Conservation (phyloP, 2,797 vertebrate genomes). For the Halcyon leucocephala region DNA sequence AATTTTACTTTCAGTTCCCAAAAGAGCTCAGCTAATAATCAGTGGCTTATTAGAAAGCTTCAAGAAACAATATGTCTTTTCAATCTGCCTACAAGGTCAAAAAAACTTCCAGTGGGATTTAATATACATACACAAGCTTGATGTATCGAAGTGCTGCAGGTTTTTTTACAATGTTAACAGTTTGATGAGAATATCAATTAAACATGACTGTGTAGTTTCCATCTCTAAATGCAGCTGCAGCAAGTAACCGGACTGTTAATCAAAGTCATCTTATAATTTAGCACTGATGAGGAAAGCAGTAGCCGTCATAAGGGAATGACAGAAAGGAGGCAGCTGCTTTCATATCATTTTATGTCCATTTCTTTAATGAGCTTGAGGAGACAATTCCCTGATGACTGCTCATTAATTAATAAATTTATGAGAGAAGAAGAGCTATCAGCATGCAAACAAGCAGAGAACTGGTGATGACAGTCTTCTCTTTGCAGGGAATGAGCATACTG, state of each 20-base stretch:
- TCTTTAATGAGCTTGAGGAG: slow-evolving; percentile 62
- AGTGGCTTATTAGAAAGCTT: background rate
- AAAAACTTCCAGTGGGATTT: background rate
- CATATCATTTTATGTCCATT: slow-evolving; percentile 50
- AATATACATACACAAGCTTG: background rate
- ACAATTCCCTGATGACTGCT: slow-evolving; percentile 48
- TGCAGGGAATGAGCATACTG: background rate
- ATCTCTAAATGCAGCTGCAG: slow-evolving; percentile 53
- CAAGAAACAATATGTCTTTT: background rate
- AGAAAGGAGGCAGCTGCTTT: slow-evolving; percentile 50
- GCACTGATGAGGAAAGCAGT: slow-evolving; percentile 36
- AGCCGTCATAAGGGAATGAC: slow-evolving; percentile 21
- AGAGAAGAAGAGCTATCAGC: slow-evolving; percentile 29
- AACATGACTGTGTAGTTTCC: slow-evolving; percentile 39
- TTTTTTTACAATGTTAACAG: slow-evolving; percentile 23
- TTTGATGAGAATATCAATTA: slow-evolving; percentile 63
- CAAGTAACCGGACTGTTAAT: slow-evolving; percentile 44
- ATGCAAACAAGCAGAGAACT: slow-evolving; percentile 37
- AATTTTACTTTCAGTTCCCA: background rate
- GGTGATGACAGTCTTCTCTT: background rate
- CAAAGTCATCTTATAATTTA: slow-evolving; percentile 55
- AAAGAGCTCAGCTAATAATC: slow-evolving; percentile 12
- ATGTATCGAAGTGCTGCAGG: background rate
- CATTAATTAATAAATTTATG: slow-evolving; percentile 69
- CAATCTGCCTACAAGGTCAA: slow-evolving; percentile 29